These are phyloP conservation scores for Meles meles DNA, from an alignment of 2,113 vertebrate species.

Conservation along the genomic window DNA sequence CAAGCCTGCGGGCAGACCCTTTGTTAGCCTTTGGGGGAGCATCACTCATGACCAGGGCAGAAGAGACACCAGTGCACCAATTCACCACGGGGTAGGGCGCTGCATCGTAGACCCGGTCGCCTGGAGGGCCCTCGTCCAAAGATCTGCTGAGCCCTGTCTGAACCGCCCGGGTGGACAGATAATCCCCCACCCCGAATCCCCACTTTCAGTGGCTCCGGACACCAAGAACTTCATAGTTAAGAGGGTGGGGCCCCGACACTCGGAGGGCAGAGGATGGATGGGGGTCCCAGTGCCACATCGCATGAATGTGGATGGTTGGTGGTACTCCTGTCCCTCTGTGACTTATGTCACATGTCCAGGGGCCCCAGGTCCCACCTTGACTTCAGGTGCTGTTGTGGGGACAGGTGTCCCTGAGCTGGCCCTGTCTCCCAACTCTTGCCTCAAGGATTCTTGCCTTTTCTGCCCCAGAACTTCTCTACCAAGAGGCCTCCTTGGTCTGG, in stretches of 20 bases:
- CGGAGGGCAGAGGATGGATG: background rate
- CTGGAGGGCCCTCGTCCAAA: background rate
- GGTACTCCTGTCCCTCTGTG: background rate
- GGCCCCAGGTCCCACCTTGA: background rate
- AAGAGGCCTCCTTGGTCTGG: background rate
- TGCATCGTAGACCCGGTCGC: no score
- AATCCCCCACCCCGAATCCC: background rate
- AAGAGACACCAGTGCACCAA: fast-evolving
- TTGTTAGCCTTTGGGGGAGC: background rate
- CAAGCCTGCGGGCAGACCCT: background rate
- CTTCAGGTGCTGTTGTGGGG: background rate
- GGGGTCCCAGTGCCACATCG: no score
- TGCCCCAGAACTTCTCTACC: background rate
- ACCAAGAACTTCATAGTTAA: background rate
- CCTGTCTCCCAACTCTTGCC: background rate
- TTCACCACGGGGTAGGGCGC: fast-evolving
- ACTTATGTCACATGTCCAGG: background rate
- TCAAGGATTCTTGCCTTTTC: background rate
- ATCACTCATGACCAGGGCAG: background rate
- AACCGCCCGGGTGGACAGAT: background rate
- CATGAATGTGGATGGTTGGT: background rate
- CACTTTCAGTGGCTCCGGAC: background rate
- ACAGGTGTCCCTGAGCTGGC: background rate
- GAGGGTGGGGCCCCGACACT: background rate
- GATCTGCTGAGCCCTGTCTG: background rate